Conservation (phyloP, 2,888 invertebrate genomes). For the Spilarctia lutea region DNA sequence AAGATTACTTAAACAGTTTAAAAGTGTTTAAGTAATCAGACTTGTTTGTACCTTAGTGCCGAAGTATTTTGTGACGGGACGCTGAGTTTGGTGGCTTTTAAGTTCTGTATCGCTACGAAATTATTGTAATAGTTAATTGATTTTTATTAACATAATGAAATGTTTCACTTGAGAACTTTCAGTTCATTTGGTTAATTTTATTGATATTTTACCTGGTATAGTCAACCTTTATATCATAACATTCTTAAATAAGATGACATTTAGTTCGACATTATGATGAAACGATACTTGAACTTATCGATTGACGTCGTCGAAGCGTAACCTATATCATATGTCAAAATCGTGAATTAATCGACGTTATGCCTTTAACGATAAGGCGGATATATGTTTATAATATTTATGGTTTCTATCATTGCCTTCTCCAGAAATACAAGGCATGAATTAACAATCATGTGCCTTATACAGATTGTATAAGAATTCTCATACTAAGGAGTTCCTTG, state of each 20-base stretch:
- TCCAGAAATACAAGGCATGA: slow-evolving; percentile 7
- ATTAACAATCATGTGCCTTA: slow-evolving; percentile 8
- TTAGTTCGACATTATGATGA: slow-evolving; percentile 48
- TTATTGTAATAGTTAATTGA: slow-evolving; percentile 1
- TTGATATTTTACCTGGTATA: no score
- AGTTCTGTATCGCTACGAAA: background rate
- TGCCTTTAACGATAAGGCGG: slow-evolving; percentile 28
- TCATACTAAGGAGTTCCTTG: background rate
- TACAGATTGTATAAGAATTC: background rate
- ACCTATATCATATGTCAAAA: slow-evolving; percentile 56
- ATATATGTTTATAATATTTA: slow-evolving; percentile 43
- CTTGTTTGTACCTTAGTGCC: slow-evolving; percentile 48
- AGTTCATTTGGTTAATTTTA: background rate
- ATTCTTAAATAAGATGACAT: slow-evolving; percentile 43
- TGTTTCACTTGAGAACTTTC: background rate
- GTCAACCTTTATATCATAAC: background rate
- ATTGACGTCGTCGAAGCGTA: slow-evolving; percentile 29
- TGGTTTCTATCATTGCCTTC: slow-evolving; percentile 23
- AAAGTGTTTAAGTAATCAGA: slow-evolving; percentile 49
- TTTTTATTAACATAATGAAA: background rate
- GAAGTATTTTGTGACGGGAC: slow-evolving; percentile 32
- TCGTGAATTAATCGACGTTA: slow-evolving; percentile 41
- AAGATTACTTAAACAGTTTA: slow-evolving; percentile 56
- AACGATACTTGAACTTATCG: slow-evolving; percentile 55
- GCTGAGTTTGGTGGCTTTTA: slow-evolving; percentile 24